A percentile compares a stretch with the other conserved stretches of the same genome.
Conservation (phyloP, 2,888 invertebrate genomes). For the Glyphotaelius pellucidus region DNA sequence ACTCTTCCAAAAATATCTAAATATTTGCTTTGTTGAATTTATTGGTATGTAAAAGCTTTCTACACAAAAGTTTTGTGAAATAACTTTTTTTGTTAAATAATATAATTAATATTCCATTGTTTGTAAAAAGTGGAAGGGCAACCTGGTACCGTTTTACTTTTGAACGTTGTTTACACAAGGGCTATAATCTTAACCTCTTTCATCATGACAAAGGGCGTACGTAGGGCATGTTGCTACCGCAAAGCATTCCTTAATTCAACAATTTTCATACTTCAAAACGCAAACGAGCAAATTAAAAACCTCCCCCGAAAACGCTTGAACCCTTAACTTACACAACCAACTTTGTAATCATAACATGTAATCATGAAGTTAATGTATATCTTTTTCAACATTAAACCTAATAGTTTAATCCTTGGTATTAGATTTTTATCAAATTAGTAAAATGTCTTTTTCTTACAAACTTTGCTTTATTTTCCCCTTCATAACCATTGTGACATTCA, state of each 20-base stretch:
- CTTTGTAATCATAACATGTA: neutral
- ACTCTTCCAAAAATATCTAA: too few relatives aligned
- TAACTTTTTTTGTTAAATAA: neutral
- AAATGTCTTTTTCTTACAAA: neutral
- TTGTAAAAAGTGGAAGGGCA: neutral
- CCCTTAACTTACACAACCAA: neutral
- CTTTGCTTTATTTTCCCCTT: neutral
- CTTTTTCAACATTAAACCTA: neutral
- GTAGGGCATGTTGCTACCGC: neutral
- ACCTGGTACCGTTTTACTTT: neutral
- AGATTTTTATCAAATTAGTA: neutral
- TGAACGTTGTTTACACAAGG: neutral
- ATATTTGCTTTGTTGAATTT: too few relatives aligned
- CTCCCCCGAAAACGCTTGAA: neutral
- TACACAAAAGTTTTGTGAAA: neutral
- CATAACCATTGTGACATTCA: neutral
- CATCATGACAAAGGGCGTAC: constrained; percentile 9
- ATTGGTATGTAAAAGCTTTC: neutral
- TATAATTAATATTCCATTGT: neutral
- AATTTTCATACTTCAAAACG: neutral
- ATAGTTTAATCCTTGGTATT: neutral
- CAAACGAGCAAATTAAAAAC: neutral
- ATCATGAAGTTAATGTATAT: neutral
- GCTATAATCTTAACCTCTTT: constrained; percentile 19
- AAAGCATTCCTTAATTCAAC: neutral